Conservation (phyloP, 2,888 invertebrate genomes). For the Tetragnatha montana region DNA sequence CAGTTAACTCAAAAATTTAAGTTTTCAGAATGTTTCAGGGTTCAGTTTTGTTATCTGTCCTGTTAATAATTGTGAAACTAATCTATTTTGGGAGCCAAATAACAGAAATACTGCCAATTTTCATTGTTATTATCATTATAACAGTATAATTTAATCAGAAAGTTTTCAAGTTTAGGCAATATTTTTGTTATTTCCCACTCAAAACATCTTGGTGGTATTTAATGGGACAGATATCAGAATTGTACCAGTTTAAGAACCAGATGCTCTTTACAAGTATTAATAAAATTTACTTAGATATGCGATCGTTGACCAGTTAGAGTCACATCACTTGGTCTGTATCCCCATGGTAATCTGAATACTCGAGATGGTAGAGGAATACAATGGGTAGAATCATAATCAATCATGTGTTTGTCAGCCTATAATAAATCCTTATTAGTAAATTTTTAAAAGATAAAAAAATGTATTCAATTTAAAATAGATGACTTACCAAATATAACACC, state of each 20-base stretch:
- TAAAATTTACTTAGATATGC: constrained; percentile 14
- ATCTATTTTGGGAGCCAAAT: no score
- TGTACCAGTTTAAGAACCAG: no score
- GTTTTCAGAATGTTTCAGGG: no score
- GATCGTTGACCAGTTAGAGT: constrained; percentile 9
- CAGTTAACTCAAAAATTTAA: no score
- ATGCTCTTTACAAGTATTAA: no score
- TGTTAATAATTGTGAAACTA: no score
- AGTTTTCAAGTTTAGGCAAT: no score
- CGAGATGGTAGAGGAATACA: constrained; percentile 87
- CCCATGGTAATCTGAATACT: constrained; percentile 77
- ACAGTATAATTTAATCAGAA: no score
- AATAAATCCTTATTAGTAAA: constrained; percentile 70
- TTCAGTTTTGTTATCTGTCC: no score
- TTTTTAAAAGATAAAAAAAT: neutral
- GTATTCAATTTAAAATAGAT: neutral
- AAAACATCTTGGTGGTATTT: constrained; percentile 1
- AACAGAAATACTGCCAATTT: no score
- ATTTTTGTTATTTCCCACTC: neutral
- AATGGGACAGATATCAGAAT: neutral
- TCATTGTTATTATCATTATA: no score
- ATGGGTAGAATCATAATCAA: constrained; percentile 89
- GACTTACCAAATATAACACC: constrained; percentile 74
- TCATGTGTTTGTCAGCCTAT: constrained; percentile 86
- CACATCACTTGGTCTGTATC: constrained; percentile 12